Evolutionary conservation across 1,140 invertebrate genomes (phyloP), one percentile per base, ranked within the genome.

Genomic region (Panagrolaimus sp.): DNA sequence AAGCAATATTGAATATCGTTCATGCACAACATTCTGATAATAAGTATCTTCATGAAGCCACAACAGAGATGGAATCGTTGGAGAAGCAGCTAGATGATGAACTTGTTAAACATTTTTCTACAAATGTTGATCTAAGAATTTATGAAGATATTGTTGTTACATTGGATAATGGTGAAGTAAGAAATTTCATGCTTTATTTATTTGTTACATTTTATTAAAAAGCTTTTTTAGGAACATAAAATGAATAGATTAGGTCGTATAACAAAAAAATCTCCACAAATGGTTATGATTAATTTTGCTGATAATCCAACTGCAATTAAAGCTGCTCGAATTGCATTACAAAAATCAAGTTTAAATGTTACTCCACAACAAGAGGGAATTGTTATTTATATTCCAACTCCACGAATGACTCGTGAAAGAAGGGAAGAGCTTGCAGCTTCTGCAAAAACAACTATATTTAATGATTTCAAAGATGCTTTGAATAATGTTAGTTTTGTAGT

Each of bases 341-440:
- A 72, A 63, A 74, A 76, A 44, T 69, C 68, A 1, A 57, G 74
- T 13, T 42, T 81, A 4, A 68, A 69, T 47, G 67, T 74, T n/a
- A 79, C 74, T 68, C 77, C 79, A 9, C 79, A 79, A 62, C 78
- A 81, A 23, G 78, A 79, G 63, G 76, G 76, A 11, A 71, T 68
- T 11, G 67, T 77, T n/a, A 31, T 78, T 0, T 73, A 79, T 61
- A 63, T 78, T 13, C 66, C 48, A n/a, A 65, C 71, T n/a, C 76
- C 77, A 9, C 64, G 72, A 44, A 79, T 79, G 77, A 78, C 72
- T 31, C 51, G 73, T 64, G 77, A 78, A 69, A n/a, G 75, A 38
- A 53, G 76, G 23, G 74, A 79, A 38, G 43, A 73, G 45, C 48
- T 79, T 27, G 77, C 69, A 2, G 16, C 57, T n/a, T 64, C 67